Evolutionary conservation across 1,140 invertebrate genomes (phyloP), one percentile per base, ranked within the genome.

Genomic region (Drosophila malerkotliana): DNA sequence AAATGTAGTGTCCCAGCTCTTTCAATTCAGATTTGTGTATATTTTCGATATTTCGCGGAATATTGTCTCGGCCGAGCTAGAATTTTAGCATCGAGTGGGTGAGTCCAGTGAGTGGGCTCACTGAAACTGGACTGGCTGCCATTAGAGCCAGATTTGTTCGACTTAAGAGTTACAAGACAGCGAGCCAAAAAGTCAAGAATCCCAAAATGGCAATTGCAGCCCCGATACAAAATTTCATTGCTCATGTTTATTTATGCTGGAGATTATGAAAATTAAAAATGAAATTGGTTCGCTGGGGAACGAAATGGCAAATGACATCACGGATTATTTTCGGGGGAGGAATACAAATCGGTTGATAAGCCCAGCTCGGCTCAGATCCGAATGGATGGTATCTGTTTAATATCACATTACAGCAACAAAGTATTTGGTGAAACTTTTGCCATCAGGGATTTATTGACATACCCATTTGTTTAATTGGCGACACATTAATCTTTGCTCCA

Each of bases 381-480:
- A 54, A 45, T 28, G 34, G 8, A 7, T n/a, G 28, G 66, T 34
- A 53, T 66, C 39, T 68, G 63, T 68, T 67, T 69, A 67, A 67
- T 67, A 67, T 67, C 63, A 18, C 30, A 67, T 66, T 63, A 66
- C 62, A 21, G n/a, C 24, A 3, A 6, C 12, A 41, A 30, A 15
- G 28, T 15, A n/a, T n/a, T 49, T 8, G 44, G 63, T 6, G 63
- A 69, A 69, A 63, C 34, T 72, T 72, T 71, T 32, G 59, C 69
- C 57, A 66, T 79, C 74, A 68, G 67, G 57, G 73, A 77, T 81
- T 81, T 77, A 79, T 79, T 77, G 73, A 60, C 55, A 64, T 58
- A 45, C 39, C 66, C 73, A 77, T 77, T 57, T 73, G 79, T 66
- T 77, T 84, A 85, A 87, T 87, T 87, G 71, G 59, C 37, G 49